Percentiles rank a stretch among this genome's conserved stretches.
Conservation (phyloP, 2,113 vertebrate genomes). For the Gracilinanus agilis region DNA sequence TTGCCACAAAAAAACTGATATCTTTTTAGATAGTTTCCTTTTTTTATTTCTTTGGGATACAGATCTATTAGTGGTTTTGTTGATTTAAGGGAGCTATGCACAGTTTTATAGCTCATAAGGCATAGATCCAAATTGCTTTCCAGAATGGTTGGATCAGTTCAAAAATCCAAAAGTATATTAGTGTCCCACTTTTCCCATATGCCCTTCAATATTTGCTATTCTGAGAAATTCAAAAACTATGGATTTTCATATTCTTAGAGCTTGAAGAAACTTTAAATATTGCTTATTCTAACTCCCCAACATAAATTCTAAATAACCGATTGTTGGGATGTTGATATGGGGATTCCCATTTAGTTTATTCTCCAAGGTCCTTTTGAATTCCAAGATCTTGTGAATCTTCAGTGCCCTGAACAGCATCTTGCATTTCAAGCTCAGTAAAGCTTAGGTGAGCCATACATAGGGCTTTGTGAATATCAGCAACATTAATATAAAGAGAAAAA, state of each 20-base stretch:
- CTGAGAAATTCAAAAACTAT: neutral
- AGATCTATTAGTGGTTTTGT: no score
- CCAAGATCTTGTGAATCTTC: no score
- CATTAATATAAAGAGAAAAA: neutral
- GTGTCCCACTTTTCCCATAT: no score
- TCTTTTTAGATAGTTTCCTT: no score
- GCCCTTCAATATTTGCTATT: no score
- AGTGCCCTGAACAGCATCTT: neutral
- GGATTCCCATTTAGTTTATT: neutral
- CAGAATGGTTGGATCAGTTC: no score
- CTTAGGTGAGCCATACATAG: neutral
- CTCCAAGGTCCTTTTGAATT: neutral
- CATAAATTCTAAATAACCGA: neutral
- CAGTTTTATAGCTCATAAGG: no score
- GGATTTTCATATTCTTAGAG: neutral
- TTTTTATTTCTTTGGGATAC: no score
- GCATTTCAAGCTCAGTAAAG: neutral
- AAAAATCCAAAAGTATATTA: no score
- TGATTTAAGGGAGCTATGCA: no score
- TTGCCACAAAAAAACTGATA: no score
- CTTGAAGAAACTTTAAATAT: neutral
- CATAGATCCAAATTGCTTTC: no score
- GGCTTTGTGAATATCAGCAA: neutral
- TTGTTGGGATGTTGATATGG: neutral
- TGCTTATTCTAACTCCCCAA: neutral